These are phyloP conservation scores for Macheiramphus alcinus DNA, from an alignment of 2,113 vertebrate species.

Conservation along the genomic window DNA sequence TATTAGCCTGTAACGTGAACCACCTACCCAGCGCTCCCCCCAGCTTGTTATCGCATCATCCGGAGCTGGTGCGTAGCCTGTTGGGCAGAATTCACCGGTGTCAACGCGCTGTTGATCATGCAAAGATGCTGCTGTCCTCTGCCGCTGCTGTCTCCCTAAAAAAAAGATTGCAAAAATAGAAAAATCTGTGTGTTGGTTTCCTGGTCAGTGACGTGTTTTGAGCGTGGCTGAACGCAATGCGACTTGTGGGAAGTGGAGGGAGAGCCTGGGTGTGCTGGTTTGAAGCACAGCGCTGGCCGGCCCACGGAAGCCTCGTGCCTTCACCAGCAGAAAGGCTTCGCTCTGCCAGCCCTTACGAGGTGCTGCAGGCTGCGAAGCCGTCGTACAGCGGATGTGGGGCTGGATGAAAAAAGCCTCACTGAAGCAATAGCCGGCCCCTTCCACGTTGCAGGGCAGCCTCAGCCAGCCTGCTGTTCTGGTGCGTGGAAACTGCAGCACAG, in stretches of 20 bases:
- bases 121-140: not conserved
- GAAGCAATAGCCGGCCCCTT: fast-evolving
- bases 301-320: fast-evolving
- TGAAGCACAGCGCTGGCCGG: fast-evolving
- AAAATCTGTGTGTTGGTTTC: not conserved
- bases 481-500: fast-evolving
- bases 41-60: not conserved
- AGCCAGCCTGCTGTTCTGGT: fast-evolving
- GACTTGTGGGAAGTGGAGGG: fast-evolving
- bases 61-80: fast-evolving
- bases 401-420: not conserved
- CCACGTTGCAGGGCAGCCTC: fast-evolving
- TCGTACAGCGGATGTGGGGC: not conserved
- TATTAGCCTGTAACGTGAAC: fast-evolving
- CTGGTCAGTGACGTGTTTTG: fast-evolving
- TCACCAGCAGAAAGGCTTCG: too few relatives aligned
- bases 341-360: not conserved
- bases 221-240: fast-evolving
- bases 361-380: fast-evolving
- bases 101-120: fast-evolving
- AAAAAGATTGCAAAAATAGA: not conserved
- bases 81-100: fast-evolving
- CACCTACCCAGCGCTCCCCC: fast-evolving
- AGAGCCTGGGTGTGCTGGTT: fast-evolving
- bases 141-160: not conserved